These are phyloP conservation scores for Gallirallus australis DNA, from an alignment of 2,797 vertebrate genomes.

Conservation along the genomic window DNA sequence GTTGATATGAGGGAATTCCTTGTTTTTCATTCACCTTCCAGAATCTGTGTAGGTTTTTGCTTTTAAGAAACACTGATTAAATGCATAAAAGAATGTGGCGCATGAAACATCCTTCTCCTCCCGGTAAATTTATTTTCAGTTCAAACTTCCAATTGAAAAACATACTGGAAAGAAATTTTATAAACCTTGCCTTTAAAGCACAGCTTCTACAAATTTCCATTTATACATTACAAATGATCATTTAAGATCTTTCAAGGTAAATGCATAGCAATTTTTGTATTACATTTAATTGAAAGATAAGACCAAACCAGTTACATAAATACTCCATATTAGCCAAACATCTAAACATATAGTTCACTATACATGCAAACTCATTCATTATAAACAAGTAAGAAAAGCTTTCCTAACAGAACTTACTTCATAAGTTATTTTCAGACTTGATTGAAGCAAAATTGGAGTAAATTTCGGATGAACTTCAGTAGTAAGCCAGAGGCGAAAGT, in stretches of 20 bases:
- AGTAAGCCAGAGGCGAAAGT: constrained; percentile 96
- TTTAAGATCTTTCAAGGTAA: background rate
- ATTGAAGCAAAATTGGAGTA: constrained; percentile 92
- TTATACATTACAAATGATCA: background rate
- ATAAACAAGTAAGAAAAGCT: background rate
- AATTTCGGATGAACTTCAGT: constrained; percentile 93
- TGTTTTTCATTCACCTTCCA: background rate
- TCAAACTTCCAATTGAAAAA: background rate
- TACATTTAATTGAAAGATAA: background rate
- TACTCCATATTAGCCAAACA: background rate
- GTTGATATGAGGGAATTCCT: background rate
- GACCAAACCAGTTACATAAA: background rate
- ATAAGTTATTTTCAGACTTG: constrained; percentile 96
- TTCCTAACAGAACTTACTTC: constrained; percentile 82
- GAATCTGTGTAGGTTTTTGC: background rate
- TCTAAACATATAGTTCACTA: background rate
- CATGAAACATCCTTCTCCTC: background rate
- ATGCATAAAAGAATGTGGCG: background rate
- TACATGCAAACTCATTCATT: background rate
- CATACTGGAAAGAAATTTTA: background rate
- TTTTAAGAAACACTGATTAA: background rate
- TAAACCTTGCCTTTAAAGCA: background rate
- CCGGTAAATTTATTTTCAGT: background rate
- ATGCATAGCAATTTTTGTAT: background rate
- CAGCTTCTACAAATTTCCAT: background rate